phyloP scores from a whole-genome alignment of 2,888 invertebrate genomes.

The Nycteola revayana region DNA sequence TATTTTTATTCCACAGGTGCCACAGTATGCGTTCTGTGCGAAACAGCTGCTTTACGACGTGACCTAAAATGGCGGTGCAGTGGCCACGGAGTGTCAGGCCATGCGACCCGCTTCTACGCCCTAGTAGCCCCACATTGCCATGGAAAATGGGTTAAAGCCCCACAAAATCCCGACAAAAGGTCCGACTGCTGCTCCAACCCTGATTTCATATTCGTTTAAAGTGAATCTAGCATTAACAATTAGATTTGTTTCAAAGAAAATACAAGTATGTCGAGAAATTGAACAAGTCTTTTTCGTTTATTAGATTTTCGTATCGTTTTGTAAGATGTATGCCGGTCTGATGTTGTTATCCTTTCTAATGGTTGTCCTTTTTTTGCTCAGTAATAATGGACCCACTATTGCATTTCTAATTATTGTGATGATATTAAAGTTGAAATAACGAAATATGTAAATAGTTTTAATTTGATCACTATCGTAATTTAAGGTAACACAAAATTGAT shows the following conservation, averaged over 20 bases:
- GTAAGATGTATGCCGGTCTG: no score
- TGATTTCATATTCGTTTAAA: constrained; percentile 74
- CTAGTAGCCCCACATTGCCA: constrained; percentile 93
- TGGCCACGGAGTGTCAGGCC: constrained; percentile 90
- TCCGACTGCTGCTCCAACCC: constrained; percentile 65
- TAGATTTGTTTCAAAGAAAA: constrained; percentile 5
- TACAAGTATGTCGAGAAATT: neutral
- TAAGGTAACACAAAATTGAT: no score
- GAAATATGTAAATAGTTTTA: no score
- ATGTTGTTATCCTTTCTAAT: no score
- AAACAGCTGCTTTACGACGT: constrained; percentile 89
- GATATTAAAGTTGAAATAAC: no score
- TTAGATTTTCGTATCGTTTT: no score
- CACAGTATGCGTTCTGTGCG: constrained; percentile 91
- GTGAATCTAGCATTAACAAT: constrained; percentile 3
- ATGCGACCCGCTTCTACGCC: constrained; percentile 91
- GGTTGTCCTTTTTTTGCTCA: no score
- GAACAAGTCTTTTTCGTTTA: no score
- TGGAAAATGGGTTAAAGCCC: constrained; percentile 90
- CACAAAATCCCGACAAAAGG: constrained; percentile 51
- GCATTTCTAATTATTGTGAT: no score
- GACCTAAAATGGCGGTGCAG: constrained; percentile 90
- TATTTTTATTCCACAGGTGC: constrained; percentile 79
- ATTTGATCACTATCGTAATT: no score
- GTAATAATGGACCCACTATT: no score